Conservation (phyloP, 2,113 vertebrate genomes). For the Prunella himalayana region DNA sequence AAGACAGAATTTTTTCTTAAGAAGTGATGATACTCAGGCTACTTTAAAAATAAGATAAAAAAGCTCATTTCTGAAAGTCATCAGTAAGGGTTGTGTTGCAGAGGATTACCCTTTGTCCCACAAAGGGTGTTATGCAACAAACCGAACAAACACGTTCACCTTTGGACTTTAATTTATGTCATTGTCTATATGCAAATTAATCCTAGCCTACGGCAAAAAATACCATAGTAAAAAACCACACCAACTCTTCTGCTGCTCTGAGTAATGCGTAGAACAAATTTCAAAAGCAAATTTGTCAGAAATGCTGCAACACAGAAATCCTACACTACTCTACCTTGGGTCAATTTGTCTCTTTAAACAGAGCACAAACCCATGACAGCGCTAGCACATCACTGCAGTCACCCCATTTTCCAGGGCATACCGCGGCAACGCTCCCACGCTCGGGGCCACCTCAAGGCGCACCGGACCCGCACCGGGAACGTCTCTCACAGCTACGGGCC, state of each 20-base stretch:
- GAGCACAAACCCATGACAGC: rapidly evolving
- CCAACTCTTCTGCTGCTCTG: rapidly evolving
- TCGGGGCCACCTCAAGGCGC: rapidly evolving
- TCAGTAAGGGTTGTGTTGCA: not conserved
- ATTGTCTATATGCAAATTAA: not conserved
- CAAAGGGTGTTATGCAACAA: not conserved
- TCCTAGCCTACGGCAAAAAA: not conserved
- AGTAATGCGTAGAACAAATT: rapidly evolving
- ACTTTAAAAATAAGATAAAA: not conserved
- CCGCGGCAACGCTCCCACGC: too few relatives aligned
- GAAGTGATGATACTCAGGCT: not conserved
- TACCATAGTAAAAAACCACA: rapidly evolving
- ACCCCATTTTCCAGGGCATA: rapidly evolving
- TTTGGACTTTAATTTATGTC: not conserved
- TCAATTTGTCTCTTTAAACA: rapidly evolving
- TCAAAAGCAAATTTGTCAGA: not conserved
- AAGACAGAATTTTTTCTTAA: not conserved
- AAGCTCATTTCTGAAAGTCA: not conserved
- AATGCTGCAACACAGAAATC: not conserved
- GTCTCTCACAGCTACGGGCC: not conserved
- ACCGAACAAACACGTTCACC: not conserved
- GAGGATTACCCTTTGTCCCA: not conserved
- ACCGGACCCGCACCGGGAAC: rapidly evolving
- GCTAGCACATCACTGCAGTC: rapidly evolving
- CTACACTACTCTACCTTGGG: rapidly evolving